Percentiles rank a stretch among this genome's conserved stretches.
These are phyloP conservation scores for Ferdinandea cuprea DNA, from an alignment of 2,888 invertebrate genomes.

Conservation along the genomic window DNA sequence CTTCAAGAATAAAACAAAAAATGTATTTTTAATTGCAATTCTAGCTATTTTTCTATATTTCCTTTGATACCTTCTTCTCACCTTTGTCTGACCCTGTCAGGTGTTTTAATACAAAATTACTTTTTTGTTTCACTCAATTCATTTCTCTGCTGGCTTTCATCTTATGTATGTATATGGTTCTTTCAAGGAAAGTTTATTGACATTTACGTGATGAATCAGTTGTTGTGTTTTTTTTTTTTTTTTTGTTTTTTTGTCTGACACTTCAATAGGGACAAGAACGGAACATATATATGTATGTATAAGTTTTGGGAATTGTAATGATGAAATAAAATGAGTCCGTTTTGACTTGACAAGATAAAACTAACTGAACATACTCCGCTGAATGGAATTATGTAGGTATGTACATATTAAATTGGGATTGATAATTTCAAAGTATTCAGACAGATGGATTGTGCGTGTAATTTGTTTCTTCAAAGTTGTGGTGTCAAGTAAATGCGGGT, in stretches of 20 bases:
- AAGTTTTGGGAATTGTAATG: conserved; percentile 12
- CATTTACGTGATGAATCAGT: conserved; percentile 40
- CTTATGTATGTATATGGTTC: background rate
- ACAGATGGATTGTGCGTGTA: background rate
- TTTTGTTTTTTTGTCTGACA: background rate
- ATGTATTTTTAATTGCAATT: background rate
- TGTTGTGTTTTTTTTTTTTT: too few species aligned
- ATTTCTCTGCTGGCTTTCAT: conserved; percentile 7
- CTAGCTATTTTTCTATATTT: background rate
- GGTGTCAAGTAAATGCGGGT: background rate
- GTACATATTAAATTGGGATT: too few species aligned
- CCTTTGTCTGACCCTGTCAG: conserved; percentile 36
- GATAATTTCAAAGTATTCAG: background rate
- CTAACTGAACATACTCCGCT: background rate
- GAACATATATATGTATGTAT: too few species aligned
- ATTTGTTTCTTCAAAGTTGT: background rate
- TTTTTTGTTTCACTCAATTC: background rate
- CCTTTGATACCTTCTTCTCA: background rate
- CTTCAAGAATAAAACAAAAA: background rate
- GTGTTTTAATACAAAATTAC: conserved; percentile 4
- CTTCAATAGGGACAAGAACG: background rate
- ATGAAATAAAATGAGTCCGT: conserved; percentile 25
- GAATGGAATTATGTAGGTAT: too few species aligned
- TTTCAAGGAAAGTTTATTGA: conserved; percentile 35
- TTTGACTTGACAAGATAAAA: background rate